Percentiles rank a stretch among this genome's conserved stretches.
Conservation (phyloP, 2,797 vertebrate genomes). For the Gorsachius magnificus region DNA sequence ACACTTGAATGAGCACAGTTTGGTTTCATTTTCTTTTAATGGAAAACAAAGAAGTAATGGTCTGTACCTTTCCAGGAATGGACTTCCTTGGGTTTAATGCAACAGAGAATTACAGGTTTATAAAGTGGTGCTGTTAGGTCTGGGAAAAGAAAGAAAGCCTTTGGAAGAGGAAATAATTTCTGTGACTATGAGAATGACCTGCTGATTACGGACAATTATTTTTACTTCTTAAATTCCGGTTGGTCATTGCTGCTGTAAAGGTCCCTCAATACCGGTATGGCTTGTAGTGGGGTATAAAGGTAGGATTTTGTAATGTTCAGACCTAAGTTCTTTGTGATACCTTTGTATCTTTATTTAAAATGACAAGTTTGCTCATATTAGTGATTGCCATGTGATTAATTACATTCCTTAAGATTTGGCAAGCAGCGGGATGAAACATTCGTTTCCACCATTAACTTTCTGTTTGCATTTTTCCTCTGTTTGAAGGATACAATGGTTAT, state of each 20-base stretch:
- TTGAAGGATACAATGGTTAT: not conserved
- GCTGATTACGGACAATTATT: not conserved
- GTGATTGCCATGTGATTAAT: not conserved
- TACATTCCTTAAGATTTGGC: not conserved
- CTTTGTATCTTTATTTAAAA: not conserved
- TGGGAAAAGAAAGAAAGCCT: not conserved
- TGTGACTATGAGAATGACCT: not conserved
- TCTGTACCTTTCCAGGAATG: slow-evolving; percentile 35
- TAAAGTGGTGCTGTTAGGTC: not conserved
- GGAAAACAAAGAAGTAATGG: slow-evolving; percentile 52
- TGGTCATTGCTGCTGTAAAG: not conserved
- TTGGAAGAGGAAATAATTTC: not conserved
- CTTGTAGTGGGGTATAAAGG: not conserved
- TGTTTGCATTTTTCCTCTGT: not conserved
- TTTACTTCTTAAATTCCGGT: not conserved
- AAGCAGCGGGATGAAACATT: not conserved
- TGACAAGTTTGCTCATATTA: not conserved
- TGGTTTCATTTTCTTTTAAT: slow-evolving; percentile 60
- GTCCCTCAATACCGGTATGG: not conserved
- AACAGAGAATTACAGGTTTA: slow-evolving; percentile 26
- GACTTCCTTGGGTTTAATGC: slow-evolving; percentile 15
- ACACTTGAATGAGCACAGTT: slow-evolving; percentile 43
- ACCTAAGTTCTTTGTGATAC: not conserved
- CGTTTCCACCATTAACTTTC: not conserved
- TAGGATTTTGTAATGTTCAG: not conserved